These are phyloP conservation scores for Enteromius paludinosus DNA, from an alignment of 2,797 vertebrate genomes.

Conservation along the genomic window DNA sequence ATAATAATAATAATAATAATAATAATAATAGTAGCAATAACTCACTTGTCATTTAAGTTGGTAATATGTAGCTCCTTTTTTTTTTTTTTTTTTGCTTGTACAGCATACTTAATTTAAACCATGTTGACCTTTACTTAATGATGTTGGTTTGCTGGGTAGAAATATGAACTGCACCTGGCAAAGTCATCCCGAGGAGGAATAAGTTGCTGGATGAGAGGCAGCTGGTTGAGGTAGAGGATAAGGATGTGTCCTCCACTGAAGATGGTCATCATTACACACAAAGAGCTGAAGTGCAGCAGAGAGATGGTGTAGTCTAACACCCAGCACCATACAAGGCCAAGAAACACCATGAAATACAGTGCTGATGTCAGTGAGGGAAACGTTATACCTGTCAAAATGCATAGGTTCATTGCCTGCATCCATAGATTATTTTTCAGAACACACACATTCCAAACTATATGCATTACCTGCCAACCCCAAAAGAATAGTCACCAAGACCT, in stretches of 20 bases:
- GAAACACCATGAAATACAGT: slow-evolving; percentile 80
- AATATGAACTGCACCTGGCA: slow-evolving; percentile 72
- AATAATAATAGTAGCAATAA: too few relatives aligned
- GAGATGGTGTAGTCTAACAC: slow-evolving; percentile 73
- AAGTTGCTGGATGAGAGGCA: slow-evolving; percentile 77
- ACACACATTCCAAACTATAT: not conserved
- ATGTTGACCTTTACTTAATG: not conserved
- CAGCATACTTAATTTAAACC: not conserved
- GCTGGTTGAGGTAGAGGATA: slow-evolving; percentile 83
- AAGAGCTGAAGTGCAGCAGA: slow-evolving; percentile 77
- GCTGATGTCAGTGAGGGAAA: slow-evolving; percentile 83
- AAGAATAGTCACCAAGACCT: slow-evolving; percentile 79
- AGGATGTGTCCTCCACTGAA: slow-evolving; percentile 82
- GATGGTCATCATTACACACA: slow-evolving; percentile 83
- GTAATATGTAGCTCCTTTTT: too few relatives aligned
- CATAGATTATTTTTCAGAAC: not conserved
- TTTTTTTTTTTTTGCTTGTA: not conserved
- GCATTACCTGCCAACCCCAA: slow-evolving; percentile 81
- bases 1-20: too few relatives aligned
- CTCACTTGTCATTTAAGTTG: too few relatives aligned
- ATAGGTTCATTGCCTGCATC: not conserved
- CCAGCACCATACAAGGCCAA: slow-evolving; percentile 85
- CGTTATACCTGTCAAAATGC: slow-evolving; percentile 73
- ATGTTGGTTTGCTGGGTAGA: not conserved
- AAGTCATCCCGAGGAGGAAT: slow-evolving; percentile 79